Conservation (phyloP, 2,888 invertebrate genomes). For the Kryphioiulus occultus region DNA sequence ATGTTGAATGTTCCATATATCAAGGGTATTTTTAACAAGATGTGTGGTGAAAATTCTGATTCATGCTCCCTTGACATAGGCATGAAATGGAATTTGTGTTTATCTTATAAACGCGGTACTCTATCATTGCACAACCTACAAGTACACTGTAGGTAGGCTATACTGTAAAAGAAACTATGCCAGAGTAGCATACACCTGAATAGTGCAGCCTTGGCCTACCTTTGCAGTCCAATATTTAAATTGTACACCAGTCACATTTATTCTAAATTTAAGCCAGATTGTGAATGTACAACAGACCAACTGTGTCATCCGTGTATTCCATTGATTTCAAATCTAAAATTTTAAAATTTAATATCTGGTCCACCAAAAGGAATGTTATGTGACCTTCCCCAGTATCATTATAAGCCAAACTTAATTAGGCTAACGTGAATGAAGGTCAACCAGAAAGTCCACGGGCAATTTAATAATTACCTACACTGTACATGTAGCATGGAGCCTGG, state of each 20-base stretch:
- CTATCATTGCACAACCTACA: background rate
- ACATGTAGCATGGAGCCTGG: background rate
- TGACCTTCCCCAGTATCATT: background rate
- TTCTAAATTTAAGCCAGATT: background rate
- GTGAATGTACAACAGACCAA: background rate
- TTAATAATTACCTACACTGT: background rate
- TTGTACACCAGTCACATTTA: background rate
- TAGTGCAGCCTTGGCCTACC: background rate
- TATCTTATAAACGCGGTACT: background rate
- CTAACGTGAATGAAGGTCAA: slow-evolving; percentile 18
- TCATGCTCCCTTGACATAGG: background rate
- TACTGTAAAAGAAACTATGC: background rate
- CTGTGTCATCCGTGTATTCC: background rate
- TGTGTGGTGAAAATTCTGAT: slow-evolving; percentile 14
- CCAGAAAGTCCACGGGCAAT: background rate
- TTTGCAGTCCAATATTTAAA: background rate
- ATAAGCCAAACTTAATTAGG: slow-evolving; percentile 12
- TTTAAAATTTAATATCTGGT: background rate
- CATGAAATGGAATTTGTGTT: slow-evolving; percentile 24
- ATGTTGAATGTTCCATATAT: background rate
- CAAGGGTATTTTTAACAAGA: background rate
- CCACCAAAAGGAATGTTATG: background rate
- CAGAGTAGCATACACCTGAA: background rate
- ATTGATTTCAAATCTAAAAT: background rate
- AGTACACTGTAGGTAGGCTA: background rate